Percentiles rank a stretch among this genome's conserved stretches.
Conservation (phyloP, 2,888 invertebrate genomes). For the Acheta domesticus region DNA sequence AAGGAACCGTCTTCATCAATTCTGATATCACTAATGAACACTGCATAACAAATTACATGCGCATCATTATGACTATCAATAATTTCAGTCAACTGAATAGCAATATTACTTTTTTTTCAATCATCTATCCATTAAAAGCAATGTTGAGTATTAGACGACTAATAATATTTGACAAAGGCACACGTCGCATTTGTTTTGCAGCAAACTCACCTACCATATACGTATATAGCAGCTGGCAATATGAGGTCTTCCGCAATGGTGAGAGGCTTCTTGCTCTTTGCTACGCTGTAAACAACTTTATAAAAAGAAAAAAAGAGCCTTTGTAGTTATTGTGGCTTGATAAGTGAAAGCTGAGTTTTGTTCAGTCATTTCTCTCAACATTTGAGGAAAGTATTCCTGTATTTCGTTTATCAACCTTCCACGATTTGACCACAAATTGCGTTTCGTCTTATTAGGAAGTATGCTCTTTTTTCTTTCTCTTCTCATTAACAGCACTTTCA, state of each 20-base stretch:
- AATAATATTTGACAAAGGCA: constrained; percentile 22
- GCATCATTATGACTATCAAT: constrained; percentile 20
- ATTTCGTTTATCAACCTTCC: constrained; percentile 11
- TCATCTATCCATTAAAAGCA: constrained; percentile 18
- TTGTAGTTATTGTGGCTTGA: constrained; percentile 1
- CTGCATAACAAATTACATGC: constrained; percentile 23
- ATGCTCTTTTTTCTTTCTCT: background rate
- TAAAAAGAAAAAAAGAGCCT: background rate
- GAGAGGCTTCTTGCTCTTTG: constrained; percentile 24
- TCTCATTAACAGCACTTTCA: background rate
- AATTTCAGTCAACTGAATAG: background rate
- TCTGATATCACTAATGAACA: constrained; percentile 22
- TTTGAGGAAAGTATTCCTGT: background rate
- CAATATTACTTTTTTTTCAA: no score
- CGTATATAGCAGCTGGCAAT: background rate
- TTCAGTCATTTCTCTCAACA: background rate
- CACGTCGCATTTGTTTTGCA: constrained; percentile 5
- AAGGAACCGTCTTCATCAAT: constrained; percentile 18
- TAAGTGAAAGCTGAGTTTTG: background rate
- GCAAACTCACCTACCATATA: constrained; percentile 23
- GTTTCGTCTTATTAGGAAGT: constrained; percentile 20
- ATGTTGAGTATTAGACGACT: background rate
- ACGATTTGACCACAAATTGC: background rate
- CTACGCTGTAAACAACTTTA: background rate
- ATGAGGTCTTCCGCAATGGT: background rate